Base-by-base conservation (phyloP, 2,797 vertebrate genomes). In the Crenichthys baileyi region DNA sequence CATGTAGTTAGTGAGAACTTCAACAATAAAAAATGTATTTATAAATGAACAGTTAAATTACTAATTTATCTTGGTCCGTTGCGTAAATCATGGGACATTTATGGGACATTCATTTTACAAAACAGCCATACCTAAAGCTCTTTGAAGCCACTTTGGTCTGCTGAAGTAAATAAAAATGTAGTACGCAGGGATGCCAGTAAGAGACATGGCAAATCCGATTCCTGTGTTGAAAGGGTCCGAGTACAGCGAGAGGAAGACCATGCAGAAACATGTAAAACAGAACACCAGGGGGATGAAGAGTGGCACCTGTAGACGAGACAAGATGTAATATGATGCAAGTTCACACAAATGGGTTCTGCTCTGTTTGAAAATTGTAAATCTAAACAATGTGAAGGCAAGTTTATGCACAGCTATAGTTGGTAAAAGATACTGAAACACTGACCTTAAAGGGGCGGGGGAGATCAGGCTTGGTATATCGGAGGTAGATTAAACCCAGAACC, bases 361-460 rank as follows among this genome's bases (percentile, higher is more conserved):
- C 31, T 65, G 20, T 36, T 20, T 20, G 20, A 39, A 39, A 31
- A 63, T 18, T 31, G 15, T 61, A 18, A 46, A 18, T 51, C 2
- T 26, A 26, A 11, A n/a, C 24, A 7, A 13, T 26, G 12, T 58
- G 9, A 8, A 26, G 6, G 53, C 16, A 51, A 51, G 3, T 36
- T 46, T 78, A 18, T 60, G n/a, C 9, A 16, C 11, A n/a, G 71
- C 13, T 70, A 6, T 41, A 70, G 22, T 2, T 73, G 75, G 63
- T 56, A 26, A 31, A 46, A 70, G 29, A 48, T 80, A 79, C 56
- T 67, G 7, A 39, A 50, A 58, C 16, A 55, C 82, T 85, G 22
- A 99, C 98, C 98, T 98, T 99, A 93, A 99, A 99, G 88, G 98
- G 98, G 56, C 98, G 97, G 84, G 94, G 97, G 92, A 99, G 96